A percentile compares a stretch with the other conserved stretches of the same genome.
Evolutionary conservation across 2,888 invertebrate genomes (phyloP).

Genomic region (Pseudococcus jackbeardsleyi): DNA sequence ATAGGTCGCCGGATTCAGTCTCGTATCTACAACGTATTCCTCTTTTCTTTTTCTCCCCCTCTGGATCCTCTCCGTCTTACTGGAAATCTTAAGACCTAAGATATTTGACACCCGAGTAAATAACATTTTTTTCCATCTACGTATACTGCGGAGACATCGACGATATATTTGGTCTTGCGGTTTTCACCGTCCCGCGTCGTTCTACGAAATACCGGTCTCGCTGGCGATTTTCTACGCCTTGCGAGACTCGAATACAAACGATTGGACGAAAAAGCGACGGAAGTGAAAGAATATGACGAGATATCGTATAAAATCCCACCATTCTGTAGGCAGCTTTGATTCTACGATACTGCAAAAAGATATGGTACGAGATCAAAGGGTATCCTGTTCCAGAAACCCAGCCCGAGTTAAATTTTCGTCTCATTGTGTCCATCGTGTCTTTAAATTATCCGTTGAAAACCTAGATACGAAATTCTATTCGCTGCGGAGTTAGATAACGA

Average conservation of each 20-base stretch:
- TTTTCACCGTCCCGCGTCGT: too few species aligned
- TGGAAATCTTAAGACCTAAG: background rate
- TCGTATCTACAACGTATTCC: too few species aligned
- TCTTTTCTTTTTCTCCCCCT: too few species aligned
- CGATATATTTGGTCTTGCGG: too few species aligned
- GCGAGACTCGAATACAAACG: background rate
- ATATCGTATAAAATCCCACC: background rate
- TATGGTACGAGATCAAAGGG: conserved; percentile 3
- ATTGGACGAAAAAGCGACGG: background rate
- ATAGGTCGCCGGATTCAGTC: background rate
- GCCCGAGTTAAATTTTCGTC: background rate
- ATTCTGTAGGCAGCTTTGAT: background rate
- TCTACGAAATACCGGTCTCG: too few species aligned
- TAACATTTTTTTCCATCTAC: background rate
- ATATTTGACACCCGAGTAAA: conserved; percentile 32
- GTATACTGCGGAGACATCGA: background rate
- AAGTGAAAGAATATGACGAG: background rate
- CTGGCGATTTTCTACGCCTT: background rate
- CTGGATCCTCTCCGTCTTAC: background rate
- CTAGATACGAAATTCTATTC: background rate
- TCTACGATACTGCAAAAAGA: background rate
- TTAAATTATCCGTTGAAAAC: background rate
- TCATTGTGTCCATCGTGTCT: background rate
- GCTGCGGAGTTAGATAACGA: background rate
- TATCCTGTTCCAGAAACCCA: background rate